Percentiles rank a stretch among this genome's conserved stretches.
Conservation (phyloP, 2,888 invertebrate species). For the Diplazon laetatorius region DNA sequence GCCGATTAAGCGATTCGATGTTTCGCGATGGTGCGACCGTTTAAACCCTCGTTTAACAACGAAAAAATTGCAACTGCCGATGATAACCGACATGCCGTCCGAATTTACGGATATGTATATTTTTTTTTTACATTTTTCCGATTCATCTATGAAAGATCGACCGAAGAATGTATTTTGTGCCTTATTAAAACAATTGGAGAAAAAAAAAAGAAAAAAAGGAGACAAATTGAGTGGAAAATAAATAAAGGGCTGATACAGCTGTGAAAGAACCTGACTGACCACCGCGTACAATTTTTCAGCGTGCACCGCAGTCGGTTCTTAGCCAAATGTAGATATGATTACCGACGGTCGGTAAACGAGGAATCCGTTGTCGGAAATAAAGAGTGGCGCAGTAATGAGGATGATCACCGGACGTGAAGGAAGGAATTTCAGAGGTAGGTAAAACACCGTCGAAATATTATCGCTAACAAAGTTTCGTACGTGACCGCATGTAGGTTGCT, state of each 20-base stretch:
- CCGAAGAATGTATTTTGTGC: conserved; percentile 55
- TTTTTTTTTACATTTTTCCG: conserved; percentile 35
- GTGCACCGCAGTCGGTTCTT: neutral
- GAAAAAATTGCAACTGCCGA: conserved; percentile 45
- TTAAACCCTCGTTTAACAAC: conserved; percentile 32
- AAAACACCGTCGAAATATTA: neutral
- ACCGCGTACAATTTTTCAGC: conserved; percentile 1
- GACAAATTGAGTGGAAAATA: conserved; percentile 14
- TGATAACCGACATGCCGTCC: conserved; percentile 37
- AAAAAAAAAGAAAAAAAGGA: too few relatives aligned
- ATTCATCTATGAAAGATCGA: conserved; percentile 47
- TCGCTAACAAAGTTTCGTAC: conserved; percentile 21
- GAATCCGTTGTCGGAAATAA: neutral
- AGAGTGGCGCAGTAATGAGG: neutral
- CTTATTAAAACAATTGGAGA: conserved; percentile 51
- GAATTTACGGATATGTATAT: conserved; percentile 39
- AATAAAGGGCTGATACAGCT: conserved; percentile 38
- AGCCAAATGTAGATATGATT: too few relatives aligned
- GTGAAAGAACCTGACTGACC: conserved; percentile 21
- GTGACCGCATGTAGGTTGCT: conserved; percentile 71
- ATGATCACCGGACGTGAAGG: conserved; percentile 1
- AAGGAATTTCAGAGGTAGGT: conserved; percentile 13
- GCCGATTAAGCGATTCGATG: conserved; percentile 31
- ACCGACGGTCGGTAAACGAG: neutral
- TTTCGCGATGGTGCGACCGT: conserved; percentile 20